These are phyloP conservation scores for Bilobella aurantiaca DNA, from an alignment of 1,140 invertebrate genomes.

Conservation along the genomic window DNA sequence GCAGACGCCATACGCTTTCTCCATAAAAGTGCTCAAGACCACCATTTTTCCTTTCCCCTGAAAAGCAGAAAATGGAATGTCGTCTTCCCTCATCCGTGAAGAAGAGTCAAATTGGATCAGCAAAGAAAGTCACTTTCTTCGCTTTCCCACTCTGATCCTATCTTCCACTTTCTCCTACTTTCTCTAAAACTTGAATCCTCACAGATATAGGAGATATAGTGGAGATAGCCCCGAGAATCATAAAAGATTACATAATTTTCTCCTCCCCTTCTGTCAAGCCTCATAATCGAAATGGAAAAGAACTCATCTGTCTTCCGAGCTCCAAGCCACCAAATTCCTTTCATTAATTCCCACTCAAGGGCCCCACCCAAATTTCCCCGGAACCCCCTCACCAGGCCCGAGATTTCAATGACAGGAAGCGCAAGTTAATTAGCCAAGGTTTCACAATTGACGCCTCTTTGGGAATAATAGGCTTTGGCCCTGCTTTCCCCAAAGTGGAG, in stretches of 20 bases:
- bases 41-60: neutral
- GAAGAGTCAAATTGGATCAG: conserved; percentile 14
- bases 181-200: too few species aligned
- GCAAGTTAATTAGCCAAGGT: conserved; percentile 6
- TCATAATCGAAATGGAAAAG: conserved; percentile 6
- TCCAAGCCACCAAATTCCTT: conserved; percentile 1
- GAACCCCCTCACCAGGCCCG: too few species aligned
- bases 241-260: conserved; percentile 6
- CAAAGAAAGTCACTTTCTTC: conserved; percentile 3
- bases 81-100: conserved; percentile 7
- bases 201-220: neutral
- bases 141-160: neutral
- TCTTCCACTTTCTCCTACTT: neutral
- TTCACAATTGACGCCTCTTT: neutral
- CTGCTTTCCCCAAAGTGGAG: neutral
- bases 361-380: too few species aligned
- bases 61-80: conserved; percentile 10
- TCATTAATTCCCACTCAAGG: neutral
- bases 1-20: neutral
- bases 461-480: neutral
- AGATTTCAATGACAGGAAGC: too few species aligned
- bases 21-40: neutral
- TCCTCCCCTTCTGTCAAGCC: neutral
- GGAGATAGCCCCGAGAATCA: neutral
- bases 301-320: neutral